Percentiles rank a stretch among this genome's conserved stretches.
Conservation (phyloP, 2,888 invertebrate species). For the Creontiades dilutus region DNA sequence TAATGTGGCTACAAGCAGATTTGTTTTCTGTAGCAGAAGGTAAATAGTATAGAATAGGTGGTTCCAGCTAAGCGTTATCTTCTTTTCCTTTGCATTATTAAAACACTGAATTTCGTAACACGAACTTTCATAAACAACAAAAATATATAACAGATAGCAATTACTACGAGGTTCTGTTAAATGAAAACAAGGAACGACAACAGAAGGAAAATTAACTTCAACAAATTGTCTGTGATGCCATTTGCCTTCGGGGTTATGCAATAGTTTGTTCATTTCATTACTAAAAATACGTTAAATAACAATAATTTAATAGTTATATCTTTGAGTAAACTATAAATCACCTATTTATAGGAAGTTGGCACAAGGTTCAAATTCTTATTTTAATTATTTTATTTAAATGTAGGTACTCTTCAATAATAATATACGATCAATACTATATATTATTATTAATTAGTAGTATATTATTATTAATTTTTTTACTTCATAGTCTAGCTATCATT, state of each 20-base stretch:
- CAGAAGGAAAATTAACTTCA: neutral
- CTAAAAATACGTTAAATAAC: slow-evolving; percentile 1
- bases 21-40: neutral
- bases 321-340: slow-evolving; percentile 38
- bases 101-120: neutral
- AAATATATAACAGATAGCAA: neutral
- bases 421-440: no score
- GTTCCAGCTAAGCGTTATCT: neutral
- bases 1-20: neutral
- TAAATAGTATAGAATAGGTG: neutral
- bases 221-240: slow-evolving; percentile 19
- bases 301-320: neutral
- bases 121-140: neutral
- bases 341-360: slow-evolving; percentile 42
- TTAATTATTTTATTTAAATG: neutral
- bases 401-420: neutral
- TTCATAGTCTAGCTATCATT: neutral
- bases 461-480: neutral
- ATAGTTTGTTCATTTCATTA: slow-evolving; percentile 34
- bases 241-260: slow-evolving; percentile 22
- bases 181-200: neutral
- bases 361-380: slow-evolving; percentile 1
- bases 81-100: neutral
- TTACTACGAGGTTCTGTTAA: neutral
- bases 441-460: no score